Conservation (phyloP, 1,140 invertebrate species). For the Heliconius hermathena region DNA sequence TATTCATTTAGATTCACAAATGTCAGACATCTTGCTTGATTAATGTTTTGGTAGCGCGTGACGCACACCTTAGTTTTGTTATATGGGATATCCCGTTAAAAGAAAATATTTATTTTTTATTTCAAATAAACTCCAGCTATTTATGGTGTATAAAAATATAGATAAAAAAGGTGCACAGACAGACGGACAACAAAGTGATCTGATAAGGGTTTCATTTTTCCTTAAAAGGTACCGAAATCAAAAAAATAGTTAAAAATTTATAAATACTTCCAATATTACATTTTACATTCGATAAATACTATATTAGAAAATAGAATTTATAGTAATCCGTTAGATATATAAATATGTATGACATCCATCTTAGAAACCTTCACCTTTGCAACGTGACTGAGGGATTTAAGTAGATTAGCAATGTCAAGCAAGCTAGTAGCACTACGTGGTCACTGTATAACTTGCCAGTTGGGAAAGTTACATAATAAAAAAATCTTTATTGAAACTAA, state of each 20-base stretch:
- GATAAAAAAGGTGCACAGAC: no score
- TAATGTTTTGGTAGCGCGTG: conserved; percentile 30
- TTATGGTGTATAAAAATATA: no score
- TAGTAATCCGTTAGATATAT: no score
- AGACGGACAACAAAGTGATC: no score
- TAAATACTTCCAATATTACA: background rate
- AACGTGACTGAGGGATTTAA: conserved; percentile 12
- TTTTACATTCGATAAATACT: background rate
- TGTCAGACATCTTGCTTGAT: conserved; percentile 38
- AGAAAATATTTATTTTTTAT: background rate
- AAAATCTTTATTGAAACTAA: no score
- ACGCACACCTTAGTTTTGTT: conserved; percentile 37
- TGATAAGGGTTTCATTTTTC: no score
- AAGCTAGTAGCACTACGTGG: background rate
- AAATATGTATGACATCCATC: background rate
- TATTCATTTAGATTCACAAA: conserved; percentile 37
- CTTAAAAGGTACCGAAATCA: no score
- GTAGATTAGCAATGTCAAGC: conserved; percentile 10
- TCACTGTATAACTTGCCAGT: background rate
- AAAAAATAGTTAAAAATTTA: no score
- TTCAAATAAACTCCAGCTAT: no score
- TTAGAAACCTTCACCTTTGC: conserved; percentile 2
- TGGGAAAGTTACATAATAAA: no score
- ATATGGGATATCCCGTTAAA: conserved; percentile 11
- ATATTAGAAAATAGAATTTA: background rate